A percentile compares a stretch with the other conserved stretches of the same genome.
Conservation (phyloP, 1,140 invertebrate genomes). For the Sinonovacula constricta region DNA sequence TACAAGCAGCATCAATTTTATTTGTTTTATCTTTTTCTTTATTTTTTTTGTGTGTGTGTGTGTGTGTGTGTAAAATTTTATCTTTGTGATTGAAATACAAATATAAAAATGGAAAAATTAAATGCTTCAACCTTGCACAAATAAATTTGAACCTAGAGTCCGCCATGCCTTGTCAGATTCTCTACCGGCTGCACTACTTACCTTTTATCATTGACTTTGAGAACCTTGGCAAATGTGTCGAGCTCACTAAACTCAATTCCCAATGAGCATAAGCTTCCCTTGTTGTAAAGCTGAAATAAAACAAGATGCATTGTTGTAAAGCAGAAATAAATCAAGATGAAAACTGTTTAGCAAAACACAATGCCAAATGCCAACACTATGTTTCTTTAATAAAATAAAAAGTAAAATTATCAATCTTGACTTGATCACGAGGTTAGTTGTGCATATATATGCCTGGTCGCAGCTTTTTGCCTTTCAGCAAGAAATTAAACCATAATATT, state of each 20-base stretch:
- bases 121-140: background rate
- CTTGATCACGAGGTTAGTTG: background rate
- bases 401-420: background rate
- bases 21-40: background rate
- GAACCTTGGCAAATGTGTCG: slow-evolving; percentile 85
- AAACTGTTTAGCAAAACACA: background rate
- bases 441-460: too few species aligned
- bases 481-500: background rate
- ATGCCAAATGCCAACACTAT: background rate
- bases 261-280: slow-evolving; percentile 72
- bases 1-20: background rate
- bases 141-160: too few species aligned
- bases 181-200: too few species aligned
- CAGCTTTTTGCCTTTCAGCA: background rate
- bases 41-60: background rate
- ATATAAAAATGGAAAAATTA: background rate
- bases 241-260: slow-evolving; percentile 84
- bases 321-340: background rate
- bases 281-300: slow-evolving; percentile 75
- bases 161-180: too few species aligned
- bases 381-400: background rate
- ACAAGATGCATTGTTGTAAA: background rate
- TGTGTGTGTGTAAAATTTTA: background rate
- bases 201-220: slow-evolving; percentile 86
- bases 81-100: background rate